phyloP scores from a whole-genome alignment of 2,888 invertebrate species.

The Campaea margaritaria region DNA sequence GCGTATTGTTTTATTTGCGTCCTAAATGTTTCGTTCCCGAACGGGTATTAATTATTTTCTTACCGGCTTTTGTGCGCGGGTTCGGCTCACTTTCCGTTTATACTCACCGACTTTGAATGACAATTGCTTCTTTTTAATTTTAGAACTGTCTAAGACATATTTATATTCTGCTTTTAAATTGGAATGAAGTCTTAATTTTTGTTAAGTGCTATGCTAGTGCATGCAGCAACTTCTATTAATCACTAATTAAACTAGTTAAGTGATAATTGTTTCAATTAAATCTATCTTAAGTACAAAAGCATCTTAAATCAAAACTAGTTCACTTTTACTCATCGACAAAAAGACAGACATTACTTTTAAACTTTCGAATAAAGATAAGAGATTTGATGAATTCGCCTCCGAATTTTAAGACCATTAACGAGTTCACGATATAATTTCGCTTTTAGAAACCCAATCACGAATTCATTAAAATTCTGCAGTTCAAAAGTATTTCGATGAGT shows the following conservation, averaged over 20 bases:
- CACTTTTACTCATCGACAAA: background rate
- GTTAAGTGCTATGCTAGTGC: background rate
- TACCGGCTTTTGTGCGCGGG: conserved; percentile 44
- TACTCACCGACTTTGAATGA: conserved; percentile 5
- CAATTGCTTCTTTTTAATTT: conserved; percentile 46
- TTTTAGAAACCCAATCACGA: conserved; percentile 68
- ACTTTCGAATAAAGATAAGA: conserved; percentile 7
- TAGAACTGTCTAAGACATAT: background rate
- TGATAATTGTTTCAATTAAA: background rate
- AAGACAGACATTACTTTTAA: conserved; percentile 7
- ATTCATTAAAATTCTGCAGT: conserved; percentile 62
- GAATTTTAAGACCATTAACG: conserved; percentile 70
- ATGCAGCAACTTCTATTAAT: no score
- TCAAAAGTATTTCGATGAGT: conserved; percentile 5
- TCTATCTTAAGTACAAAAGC: background rate
- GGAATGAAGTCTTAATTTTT: background rate
- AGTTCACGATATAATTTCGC: conserved; percentile 63
- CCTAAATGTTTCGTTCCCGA: conserved; percentile 74
- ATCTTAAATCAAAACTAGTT: background rate
- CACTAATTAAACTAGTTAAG: no score
- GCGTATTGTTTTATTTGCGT: conserved; percentile 80
- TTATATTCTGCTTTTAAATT: background rate
- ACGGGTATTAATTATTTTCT: conserved; percentile 83
- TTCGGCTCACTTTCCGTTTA: conserved; percentile 12
- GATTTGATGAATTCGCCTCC: conserved; percentile 72